Percentiles rank a stretch among this genome's conserved stretches.
phyloP scores from a whole-genome alignment of 2,888 invertebrate genomes.

The Phyllotreta striolata region DNA sequence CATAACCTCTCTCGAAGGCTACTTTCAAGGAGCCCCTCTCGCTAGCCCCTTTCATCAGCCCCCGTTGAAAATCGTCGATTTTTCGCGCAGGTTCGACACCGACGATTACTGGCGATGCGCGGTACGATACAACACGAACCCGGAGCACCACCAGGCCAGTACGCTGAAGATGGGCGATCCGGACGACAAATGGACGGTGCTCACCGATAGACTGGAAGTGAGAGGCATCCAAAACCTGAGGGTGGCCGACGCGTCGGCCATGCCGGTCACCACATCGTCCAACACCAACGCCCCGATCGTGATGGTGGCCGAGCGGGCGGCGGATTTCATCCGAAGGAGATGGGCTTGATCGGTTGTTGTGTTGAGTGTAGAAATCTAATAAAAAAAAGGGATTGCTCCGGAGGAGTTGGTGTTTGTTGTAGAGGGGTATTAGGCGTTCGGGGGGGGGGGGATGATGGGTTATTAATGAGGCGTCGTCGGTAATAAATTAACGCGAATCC shows the following conservation, averaged over 20 bases:
- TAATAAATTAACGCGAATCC: slow-evolving; percentile 30
- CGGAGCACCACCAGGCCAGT: slow-evolving; percentile 80
- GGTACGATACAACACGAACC: slow-evolving; percentile 70
- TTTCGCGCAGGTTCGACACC: slow-evolving; percentile 61
- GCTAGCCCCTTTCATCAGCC: too few relatives aligned
- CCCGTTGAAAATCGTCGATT: too few relatives aligned
- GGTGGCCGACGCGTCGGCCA: slow-evolving; percentile 43
- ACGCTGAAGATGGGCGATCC: slow-evolving; percentile 79
- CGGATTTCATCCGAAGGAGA: slow-evolving; percentile 36
- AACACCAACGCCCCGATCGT: slow-evolving; percentile 43
- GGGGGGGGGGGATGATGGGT: not conserved
- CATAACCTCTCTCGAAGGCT: too few relatives aligned
- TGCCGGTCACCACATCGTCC: slow-evolving; percentile 38
- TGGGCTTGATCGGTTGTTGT: too few relatives aligned
- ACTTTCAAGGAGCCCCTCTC: too few relatives aligned
- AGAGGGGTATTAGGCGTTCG: too few relatives aligned
- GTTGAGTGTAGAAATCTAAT: too few relatives aligned
- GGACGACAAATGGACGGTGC: slow-evolving; percentile 71
- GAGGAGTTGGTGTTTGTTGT: not conserved
- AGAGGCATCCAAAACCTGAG: slow-evolving; percentile 41
- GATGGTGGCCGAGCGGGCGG: slow-evolving; percentile 43
- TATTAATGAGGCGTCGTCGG: slow-evolving; percentile 30
- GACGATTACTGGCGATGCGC: slow-evolving; percentile 77
- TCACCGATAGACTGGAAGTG: slow-evolving; percentile 39
- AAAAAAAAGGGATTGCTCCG: too few relatives aligned